These are phyloP conservation scores for Lasiommata megera DNA, from an alignment of 2,888 invertebrate genomes.

Conservation along the genomic window DNA sequence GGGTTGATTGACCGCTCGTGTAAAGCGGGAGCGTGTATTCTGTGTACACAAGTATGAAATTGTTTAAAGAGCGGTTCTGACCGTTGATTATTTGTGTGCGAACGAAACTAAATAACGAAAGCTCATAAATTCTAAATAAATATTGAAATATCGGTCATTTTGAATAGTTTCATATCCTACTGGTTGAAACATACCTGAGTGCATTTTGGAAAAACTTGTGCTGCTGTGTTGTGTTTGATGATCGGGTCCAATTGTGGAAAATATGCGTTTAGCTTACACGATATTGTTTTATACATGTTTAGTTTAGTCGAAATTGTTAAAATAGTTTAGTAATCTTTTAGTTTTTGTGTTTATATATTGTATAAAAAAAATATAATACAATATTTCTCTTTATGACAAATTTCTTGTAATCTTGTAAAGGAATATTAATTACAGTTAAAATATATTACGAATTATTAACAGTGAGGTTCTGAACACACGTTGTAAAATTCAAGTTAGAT, in stretches of 20 bases:
- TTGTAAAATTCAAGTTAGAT: constrained; percentile 78
- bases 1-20: too few species aligned
- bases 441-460: constrained; percentile 51
- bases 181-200: too few species aligned
- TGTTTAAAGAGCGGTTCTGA: too few species aligned
- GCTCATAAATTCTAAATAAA: too few species aligned
- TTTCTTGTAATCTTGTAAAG: constrained; percentile 73
- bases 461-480: constrained; percentile 64
- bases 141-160: too few species aligned
- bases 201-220: too few species aligned
- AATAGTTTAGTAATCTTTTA: constrained; percentile 69
- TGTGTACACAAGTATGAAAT: too few species aligned
- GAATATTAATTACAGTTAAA: constrained; percentile 44
- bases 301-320: constrained; percentile 73
- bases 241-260: not conserved
- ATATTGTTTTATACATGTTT: constrained; percentile 69
- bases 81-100: too few species aligned
- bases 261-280: not conserved
- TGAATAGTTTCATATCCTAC: too few species aligned
- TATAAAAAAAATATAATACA: constrained; percentile 51
- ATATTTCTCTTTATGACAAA: constrained; percentile 63
- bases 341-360: constrained; percentile 54
- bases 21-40: too few species aligned
- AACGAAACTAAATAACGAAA: too few species aligned
- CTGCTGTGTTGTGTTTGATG: too few species aligned